Conservation (phyloP, 2,113 vertebrate genomes). For the Falcunculus frontatus region DNA sequence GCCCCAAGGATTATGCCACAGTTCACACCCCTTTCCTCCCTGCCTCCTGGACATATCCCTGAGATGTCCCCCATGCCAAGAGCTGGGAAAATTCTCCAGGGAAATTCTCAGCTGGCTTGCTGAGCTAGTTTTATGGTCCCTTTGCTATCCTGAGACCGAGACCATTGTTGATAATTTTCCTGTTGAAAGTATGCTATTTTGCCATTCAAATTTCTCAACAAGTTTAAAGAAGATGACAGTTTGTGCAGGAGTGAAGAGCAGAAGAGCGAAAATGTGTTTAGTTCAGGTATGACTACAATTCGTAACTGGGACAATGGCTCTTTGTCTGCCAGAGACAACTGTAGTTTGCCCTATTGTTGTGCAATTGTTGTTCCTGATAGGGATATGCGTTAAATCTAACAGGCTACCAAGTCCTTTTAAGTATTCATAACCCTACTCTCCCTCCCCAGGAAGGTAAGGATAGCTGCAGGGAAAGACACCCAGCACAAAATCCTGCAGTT, state of each 20-base stretch:
- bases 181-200: constrained; percentile 70
- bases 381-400: neutral
- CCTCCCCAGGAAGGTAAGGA: neutral
- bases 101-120: constrained; percentile 44
- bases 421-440: neutral
- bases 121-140: neutral
- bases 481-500: neutral
- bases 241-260: neutral
- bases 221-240: neutral
- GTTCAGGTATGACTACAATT: neutral
- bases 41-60: neutral
- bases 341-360: neutral
- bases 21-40: constrained; percentile 11
- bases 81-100: constrained; percentile 57
- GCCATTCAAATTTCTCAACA: constrained; percentile 63
- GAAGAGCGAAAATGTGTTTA: neutral
- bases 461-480: neutral
- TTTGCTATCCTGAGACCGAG: neutral
- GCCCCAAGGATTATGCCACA: constrained; percentile 19
- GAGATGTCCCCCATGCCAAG: constrained; percentile 7
- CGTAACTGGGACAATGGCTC: neutral
- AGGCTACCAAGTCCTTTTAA: neutral
- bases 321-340: neutral
- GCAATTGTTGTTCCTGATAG: neutral
- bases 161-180: constrained; percentile 40